Conservation (phyloP, 2,113 vertebrate species). For the Misgurnus anguillicaudatus region DNA sequence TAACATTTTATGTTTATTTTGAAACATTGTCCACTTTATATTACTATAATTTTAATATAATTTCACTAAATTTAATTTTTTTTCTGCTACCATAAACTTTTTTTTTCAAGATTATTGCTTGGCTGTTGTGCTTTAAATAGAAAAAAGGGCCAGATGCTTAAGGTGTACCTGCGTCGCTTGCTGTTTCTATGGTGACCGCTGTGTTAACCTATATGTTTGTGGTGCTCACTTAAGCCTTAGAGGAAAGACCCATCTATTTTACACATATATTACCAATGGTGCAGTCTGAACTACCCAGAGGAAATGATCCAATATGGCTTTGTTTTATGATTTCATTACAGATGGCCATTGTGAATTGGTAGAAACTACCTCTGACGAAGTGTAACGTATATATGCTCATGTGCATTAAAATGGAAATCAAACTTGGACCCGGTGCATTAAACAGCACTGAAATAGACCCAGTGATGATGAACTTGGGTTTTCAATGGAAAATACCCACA, state of each 20-base stretch:
- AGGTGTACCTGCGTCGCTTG: conserved; percentile 28
- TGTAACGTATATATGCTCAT: no score
- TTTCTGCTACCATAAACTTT: neutral
- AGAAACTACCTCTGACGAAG: no score
- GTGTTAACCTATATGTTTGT: conserved; percentile 40
- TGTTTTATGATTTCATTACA: neutral
- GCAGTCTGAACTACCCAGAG: neutral
- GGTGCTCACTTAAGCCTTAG: conserved; percentile 14
- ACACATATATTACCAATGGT: neutral
- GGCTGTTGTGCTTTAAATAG: conserved; percentile 41
- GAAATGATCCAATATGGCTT: neutral
- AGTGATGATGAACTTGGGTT: no score
- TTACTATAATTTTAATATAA: no score
- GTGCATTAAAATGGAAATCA: no score
- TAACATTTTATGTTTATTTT: no score
- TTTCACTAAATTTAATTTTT: no score
- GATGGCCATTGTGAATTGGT: neutral
- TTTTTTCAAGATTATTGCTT: neutral
- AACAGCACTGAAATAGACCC: no score
- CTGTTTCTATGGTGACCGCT: conserved; percentile 52
- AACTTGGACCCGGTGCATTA: no score
- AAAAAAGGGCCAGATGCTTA: conserved; percentile 13
- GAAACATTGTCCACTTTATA: no score
- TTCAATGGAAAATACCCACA: no score
- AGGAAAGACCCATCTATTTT: conserved; percentile 20